A percentile compares a stretch with the other conserved stretches of the same genome.
phyloP scores from a whole-genome alignment of 2,797 vertebrate species.

The Myoxocephalus aenaeus region DNA sequence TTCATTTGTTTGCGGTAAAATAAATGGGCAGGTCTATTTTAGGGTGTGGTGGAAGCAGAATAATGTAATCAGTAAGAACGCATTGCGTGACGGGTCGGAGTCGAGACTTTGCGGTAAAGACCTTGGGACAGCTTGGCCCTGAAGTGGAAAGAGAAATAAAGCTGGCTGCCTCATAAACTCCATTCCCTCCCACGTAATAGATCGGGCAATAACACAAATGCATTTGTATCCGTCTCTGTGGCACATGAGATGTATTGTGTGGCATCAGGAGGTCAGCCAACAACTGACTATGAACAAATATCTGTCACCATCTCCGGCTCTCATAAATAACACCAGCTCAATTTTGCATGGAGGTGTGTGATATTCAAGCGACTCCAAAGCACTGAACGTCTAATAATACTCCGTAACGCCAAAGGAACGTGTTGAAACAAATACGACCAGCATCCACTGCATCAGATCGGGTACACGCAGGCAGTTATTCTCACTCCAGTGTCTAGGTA shows the following conservation, averaged over 20 bases:
- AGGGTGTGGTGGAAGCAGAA: neutral
- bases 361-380: neutral
- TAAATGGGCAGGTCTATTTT: neutral
- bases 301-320: slow-evolving; percentile 7
- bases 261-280: neutral
- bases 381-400: neutral
- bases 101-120: slow-evolving; percentile 9
- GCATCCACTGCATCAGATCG: neutral
- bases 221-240: neutral
- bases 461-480: slow-evolving; percentile 10
- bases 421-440: neutral
- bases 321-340: neutral
- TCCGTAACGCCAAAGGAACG: neutral
- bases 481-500: slow-evolving; percentile 22
- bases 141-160: slow-evolving; percentile 26
- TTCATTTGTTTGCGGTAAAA: too few relatives aligned
- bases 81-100: neutral
- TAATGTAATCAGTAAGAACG: slow-evolving; percentile 12
- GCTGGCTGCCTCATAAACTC: slow-evolving; percentile 24
- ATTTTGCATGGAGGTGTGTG: neutral
- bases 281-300: neutral
- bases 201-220: slow-evolving; percentile 13
- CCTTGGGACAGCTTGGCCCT: neutral
- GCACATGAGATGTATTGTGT: neutral
- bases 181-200: slow-evolving; percentile 25